A percentile compares a stretch with the other conserved stretches of the same genome.
These are phyloP conservation scores for Tragelaphus buxtoni DNA, from an alignment of 2,113 vertebrate species.

Conservation along the genomic window DNA sequence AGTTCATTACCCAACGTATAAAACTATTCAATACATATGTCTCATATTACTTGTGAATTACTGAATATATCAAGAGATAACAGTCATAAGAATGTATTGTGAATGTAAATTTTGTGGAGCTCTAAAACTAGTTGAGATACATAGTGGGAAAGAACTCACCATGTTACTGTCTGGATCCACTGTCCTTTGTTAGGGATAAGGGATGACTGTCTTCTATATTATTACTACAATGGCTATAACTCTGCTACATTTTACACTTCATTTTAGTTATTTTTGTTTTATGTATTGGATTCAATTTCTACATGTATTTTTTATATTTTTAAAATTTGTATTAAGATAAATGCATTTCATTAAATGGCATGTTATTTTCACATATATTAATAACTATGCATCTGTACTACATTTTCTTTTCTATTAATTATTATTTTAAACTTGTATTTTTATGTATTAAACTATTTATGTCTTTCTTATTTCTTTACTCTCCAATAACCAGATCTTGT, in stretches of 20 bases:
- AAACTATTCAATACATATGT: neutral
- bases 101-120: neutral
- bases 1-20: neutral
- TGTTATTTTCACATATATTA: neutral
- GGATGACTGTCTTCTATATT: neutral
- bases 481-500: neutral
- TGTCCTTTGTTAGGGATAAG: neutral
- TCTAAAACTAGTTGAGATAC: neutral
- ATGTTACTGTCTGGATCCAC: neutral
- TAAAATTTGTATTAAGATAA: neutral
- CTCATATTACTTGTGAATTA: neutral
- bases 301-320: neutral
- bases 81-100: neutral
- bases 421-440: neutral
- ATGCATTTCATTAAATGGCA: neutral
- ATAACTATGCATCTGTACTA: neutral
- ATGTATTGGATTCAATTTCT: neutral
- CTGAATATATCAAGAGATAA: neutral
- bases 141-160: neutral
- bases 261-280: neutral
- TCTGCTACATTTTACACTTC: neutral
- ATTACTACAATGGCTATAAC: neutral
- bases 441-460: neutral
- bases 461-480: neutral
- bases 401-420: neutral